Percentiles rank a stretch among this genome's conserved stretches.
Conservation (phyloP, 1,140 invertebrate species). For the Aricia agestis region DNA sequence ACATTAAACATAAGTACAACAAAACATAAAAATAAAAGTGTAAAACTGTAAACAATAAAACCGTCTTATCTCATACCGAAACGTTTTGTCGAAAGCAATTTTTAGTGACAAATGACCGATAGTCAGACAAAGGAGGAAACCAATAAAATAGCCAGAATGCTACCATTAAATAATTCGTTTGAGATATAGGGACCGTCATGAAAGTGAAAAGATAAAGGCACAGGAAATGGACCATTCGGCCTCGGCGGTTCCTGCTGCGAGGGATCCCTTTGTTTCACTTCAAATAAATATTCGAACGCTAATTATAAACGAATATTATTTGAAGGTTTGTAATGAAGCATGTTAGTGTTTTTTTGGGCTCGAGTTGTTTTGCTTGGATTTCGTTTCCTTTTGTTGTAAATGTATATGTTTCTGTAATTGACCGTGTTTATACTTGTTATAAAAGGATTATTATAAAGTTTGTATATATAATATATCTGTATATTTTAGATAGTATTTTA, state of each 20-base stretch:
- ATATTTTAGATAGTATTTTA: no score
- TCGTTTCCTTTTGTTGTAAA: no score
- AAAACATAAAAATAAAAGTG: no score
- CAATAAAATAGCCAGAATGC: slow-evolving; percentile 15
- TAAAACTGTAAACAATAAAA: no score
- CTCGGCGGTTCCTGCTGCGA: slow-evolving; percentile 1
- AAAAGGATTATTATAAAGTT: no score
- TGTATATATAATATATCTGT: no score
- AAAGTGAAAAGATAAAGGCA: slow-evolving; percentile 18
- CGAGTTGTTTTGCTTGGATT: no score
- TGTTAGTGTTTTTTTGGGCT: not conserved
- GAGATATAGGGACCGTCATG: slow-evolving; percentile 9
- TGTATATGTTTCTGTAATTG: no score
- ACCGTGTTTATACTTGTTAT: no score
- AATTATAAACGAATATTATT: slow-evolving; percentile 12
- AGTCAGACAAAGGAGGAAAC: slow-evolving; percentile 2
- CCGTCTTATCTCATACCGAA: no score
- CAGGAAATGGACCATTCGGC: slow-evolving; percentile 13
- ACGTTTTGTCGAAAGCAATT: no score
- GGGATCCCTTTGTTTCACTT: slow-evolving; percentile 7
- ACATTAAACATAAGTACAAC: no score
- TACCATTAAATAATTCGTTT: slow-evolving; percentile 14
- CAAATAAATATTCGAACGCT: slow-evolving; percentile 1
- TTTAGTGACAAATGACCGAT: not conserved
- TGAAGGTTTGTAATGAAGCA: slow-evolving; percentile 1